Conservation (phyloP, 2,113 vertebrate genomes). For the Theristicus caerulescens region DNA sequence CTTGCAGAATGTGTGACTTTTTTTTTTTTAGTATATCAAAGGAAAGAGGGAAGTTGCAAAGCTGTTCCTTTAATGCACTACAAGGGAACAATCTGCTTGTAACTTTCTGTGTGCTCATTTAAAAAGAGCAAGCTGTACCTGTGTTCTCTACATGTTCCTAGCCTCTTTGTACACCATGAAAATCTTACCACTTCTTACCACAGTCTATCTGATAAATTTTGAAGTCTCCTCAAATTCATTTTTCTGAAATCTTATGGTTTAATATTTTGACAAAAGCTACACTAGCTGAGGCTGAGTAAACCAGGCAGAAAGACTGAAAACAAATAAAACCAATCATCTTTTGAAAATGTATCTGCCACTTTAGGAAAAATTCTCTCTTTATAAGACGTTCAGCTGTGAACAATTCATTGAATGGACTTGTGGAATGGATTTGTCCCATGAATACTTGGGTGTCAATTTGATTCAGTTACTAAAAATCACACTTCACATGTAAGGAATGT, state of each 20-base stretch:
- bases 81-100: neutral
- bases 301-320: neutral
- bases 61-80: neutral
- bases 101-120: neutral
- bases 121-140: neutral
- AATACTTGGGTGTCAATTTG: neutral
- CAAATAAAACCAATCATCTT: neutral
- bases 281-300: neutral
- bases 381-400: neutral
- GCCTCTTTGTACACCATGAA: neutral
- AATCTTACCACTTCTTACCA: neutral
- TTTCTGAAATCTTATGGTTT: neutral
- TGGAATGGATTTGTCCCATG: neutral
- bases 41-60: neutral
- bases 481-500: neutral
- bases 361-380: neutral
- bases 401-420: neutral
- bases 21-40: neutral
- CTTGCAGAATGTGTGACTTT: neutral
- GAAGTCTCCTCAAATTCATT: neutral
- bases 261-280: neutral
- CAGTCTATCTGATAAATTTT: neutral
- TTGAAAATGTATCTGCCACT: neutral
- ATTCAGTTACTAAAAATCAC: neutral
- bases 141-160: neutral